Evolutionary conservation across 2,113 vertebrate genomes (phyloP).

Genomic region (Bos indicus): DNA sequence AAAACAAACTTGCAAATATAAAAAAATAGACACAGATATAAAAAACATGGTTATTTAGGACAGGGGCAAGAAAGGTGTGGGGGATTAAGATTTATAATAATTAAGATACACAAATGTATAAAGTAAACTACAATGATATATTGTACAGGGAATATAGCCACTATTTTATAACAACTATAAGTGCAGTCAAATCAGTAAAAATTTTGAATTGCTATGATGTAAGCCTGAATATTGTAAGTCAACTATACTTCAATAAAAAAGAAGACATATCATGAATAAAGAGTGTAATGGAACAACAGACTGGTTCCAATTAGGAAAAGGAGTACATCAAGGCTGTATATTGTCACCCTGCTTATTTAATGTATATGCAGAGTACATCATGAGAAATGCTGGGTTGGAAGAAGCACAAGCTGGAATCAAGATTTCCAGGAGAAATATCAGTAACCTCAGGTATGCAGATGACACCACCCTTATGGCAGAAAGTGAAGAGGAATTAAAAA

Average conservation of each 20-base stretch:
- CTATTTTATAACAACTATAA: background rate
- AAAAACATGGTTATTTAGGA: background rate
- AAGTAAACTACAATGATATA: background rate
- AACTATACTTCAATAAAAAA: background rate
- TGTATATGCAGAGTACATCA: too few relatives aligned
- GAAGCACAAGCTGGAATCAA: too few relatives aligned
- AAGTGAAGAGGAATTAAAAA: too few relatives aligned
- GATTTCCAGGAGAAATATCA: too few relatives aligned
- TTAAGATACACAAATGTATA: background rate
- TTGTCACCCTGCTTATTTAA: too few relatives aligned
- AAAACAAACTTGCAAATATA: background rate
- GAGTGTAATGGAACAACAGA: background rate
- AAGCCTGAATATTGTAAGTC: background rate
- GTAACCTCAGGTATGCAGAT: too few relatives aligned
- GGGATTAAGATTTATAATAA: background rate
- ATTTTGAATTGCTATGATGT: background rate
- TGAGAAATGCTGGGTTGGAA: too few relatives aligned
- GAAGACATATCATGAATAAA: background rate
- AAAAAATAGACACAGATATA: background rate
- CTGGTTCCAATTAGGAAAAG: too few relatives aligned
- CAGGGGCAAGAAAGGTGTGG: background rate
- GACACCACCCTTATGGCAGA: too few relatives aligned
- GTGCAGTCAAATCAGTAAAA: background rate
- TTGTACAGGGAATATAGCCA: background rate
- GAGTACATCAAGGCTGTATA: too few relatives aligned